Evolutionary conservation across 2,113 vertebrate genomes (phyloP), one percentile per base, ranked within the genome.

Genomic region (Silurus asotus): DNA sequence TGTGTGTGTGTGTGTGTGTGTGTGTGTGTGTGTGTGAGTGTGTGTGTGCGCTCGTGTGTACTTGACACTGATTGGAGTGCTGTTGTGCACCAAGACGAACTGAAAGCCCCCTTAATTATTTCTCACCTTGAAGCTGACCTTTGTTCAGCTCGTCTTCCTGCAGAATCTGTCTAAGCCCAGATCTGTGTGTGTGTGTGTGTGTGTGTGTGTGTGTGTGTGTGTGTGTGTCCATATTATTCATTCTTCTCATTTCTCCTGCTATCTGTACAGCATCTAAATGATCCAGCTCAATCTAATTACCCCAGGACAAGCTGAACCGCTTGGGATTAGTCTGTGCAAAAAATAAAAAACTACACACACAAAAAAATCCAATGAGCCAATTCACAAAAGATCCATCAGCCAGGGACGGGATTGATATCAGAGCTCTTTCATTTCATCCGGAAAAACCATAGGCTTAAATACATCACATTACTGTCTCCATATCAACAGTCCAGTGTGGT

Each of bases 211-310:
- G 76, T 37, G 53, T 79, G 69, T 45, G 61, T 23, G 81, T 83
- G 81, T 76, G 72, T 28, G 77, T 48, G 19, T 11, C 72, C 28
- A 56, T 61, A 58, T 82, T 62, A 55, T 59, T 92, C 84, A 94
- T 94, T 55, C 89, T 87, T 77, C 82, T 85, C 83, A 88, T 87
- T 76, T 87, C 88, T 88, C 74, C 58, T 83, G 86, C 86, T 91
- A 92, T 93, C 90, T 92, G 72, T 69, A 86, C 90, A 91, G 90
- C 91, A 92, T 93, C 90, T 93, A 90, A 94, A 92, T 89, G 80
- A 91, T 89, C 86, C 87, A 84, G 88, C 84, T 78, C 91, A 90
- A 90, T 92, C 92, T 93, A 93, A 93, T 94, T 94, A 94, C 91
- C 87, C 89, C 88, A 86, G 92, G 89, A 91, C 93, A 90, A 92